Evolutionary conservation across 1,140 invertebrate genomes (phyloP).

Genomic region (Antheraea mylitta): DNA sequence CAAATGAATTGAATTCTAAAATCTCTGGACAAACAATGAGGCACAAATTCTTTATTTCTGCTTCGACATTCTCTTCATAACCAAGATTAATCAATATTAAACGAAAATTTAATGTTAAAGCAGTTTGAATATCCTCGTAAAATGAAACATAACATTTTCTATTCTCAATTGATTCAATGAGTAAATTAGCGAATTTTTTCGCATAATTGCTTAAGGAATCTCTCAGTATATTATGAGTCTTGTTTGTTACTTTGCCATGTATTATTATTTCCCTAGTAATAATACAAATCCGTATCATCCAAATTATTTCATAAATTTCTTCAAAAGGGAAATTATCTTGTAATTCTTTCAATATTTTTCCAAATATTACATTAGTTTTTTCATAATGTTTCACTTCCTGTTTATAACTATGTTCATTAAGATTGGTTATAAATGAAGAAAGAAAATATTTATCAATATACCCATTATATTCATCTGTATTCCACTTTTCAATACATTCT

Average conservation of each 20-base stretch:
- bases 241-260: background rate
- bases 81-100: too few relatives aligned
- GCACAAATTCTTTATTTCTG: too few relatives aligned
- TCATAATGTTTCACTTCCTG: background rate
- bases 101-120: background rate
- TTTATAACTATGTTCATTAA: constrained; percentile 8
- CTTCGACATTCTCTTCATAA: too few relatives aligned
- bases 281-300: constrained; percentile 27
- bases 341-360: constrained; percentile 23
- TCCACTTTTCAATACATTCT: constrained; percentile 31
- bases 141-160: background rate
- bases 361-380: constrained; percentile 15
- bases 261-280: constrained; percentile 9
- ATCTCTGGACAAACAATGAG: too few relatives aligned
- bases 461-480: constrained; percentile 18
- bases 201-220: constrained; percentile 21
- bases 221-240: background rate
- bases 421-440: constrained; percentile 6
- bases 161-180: constrained; percentile 30
- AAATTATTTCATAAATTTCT: constrained; percentile 33
- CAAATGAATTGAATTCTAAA: too few relatives aligned
- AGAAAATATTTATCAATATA: constrained; percentile 19
- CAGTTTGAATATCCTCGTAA: background rate
- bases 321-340: constrained; percentile 20
- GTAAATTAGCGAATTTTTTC: constrained; percentile 21